Conservation (phyloP, 2,888 invertebrate genomes). For the Arctia plantaginis region DNA sequence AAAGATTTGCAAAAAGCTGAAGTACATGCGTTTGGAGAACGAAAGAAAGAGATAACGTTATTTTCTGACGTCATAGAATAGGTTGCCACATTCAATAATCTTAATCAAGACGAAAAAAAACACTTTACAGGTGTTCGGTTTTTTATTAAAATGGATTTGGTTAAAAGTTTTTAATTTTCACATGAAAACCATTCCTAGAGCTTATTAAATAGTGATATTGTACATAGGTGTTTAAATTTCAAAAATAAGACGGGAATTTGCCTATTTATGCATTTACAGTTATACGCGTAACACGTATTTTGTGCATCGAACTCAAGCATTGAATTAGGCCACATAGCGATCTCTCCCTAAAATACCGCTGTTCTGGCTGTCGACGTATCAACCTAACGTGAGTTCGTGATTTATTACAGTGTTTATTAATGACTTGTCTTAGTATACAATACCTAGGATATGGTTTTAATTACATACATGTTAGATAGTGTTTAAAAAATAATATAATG, state of each 20-base stretch:
- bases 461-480: conserved; percentile 65
- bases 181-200: conserved; percentile 53
- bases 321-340: conserved; percentile 88
- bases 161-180: conserved; percentile 74
- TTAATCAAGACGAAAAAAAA: conserved; percentile 50
- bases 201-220: conserved; percentile 39
- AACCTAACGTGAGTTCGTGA: conserved; percentile 82
- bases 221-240: conserved; percentile 27
- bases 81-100: conserved; percentile 58
- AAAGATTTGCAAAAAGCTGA: not conserved
- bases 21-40: not conserved
- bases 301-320: conserved; percentile 86
- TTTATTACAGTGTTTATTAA: conserved; percentile 60
- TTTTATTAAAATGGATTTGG: conserved; percentile 81
- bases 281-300: conserved; percentile 86
- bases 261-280: conserved; percentile 85
- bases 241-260: conserved; percentile 55
- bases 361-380: conserved; percentile 87
- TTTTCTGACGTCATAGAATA: conserved; percentile 37
- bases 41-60: conserved; percentile 11
- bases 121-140: conserved; percentile 75
- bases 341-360: conserved; percentile 88
- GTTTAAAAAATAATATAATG: conserved; percentile 73
- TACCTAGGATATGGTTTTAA: conserved; percentile 54
- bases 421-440: conserved; percentile 49